These are phyloP conservation scores for Menura novaehollandiae DNA, from an alignment of 2,113 vertebrate species.

Conservation along the genomic window DNA sequence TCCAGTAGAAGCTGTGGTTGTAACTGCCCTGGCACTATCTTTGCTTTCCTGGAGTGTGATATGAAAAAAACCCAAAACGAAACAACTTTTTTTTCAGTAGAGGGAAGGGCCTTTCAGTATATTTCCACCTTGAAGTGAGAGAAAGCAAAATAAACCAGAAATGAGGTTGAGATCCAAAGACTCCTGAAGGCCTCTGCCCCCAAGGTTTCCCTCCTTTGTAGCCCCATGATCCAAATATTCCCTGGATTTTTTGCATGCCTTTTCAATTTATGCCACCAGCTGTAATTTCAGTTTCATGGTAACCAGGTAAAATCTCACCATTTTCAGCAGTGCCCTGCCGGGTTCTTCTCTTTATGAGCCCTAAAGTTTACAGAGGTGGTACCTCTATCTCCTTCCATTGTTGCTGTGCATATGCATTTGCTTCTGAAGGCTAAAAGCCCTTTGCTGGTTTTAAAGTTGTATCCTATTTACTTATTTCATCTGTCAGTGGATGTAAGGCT, in stretches of 20 bases:
- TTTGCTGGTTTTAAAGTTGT: not conserved
- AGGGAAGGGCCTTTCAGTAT: not conserved
- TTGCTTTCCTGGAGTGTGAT: not conserved
- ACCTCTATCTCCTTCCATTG: not conserved
- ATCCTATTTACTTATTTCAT: not conserved
- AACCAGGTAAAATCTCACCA: not conserved
- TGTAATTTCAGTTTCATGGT: slow-evolving; percentile 8
- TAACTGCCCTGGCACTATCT: slow-evolving; percentile 40
- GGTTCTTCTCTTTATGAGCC: not conserved
- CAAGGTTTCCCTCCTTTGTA: not conserved
- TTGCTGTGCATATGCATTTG: not conserved
- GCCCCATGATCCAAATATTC: slow-evolving; percentile 11
- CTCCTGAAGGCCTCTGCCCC: not conserved
- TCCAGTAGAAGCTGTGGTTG: slow-evolving; percentile 20
- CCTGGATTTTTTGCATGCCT: slow-evolving; percentile 1
- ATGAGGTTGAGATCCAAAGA: not conserved
- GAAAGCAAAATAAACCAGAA: slow-evolving; percentile 31
- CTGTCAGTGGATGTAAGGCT: not conserved
- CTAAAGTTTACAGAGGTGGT: not conserved
- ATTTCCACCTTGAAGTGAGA: not conserved
- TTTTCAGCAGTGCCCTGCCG: not conserved
- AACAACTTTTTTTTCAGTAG: not conserved
- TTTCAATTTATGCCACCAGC: slow-evolving; percentile 25
- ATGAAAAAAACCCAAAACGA: not conserved
- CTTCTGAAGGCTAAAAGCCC: not conserved